These are phyloP conservation scores for Microctonus aethiopoides DNA, from an alignment of 2,888 invertebrate species.

Conservation along the genomic window DNA sequence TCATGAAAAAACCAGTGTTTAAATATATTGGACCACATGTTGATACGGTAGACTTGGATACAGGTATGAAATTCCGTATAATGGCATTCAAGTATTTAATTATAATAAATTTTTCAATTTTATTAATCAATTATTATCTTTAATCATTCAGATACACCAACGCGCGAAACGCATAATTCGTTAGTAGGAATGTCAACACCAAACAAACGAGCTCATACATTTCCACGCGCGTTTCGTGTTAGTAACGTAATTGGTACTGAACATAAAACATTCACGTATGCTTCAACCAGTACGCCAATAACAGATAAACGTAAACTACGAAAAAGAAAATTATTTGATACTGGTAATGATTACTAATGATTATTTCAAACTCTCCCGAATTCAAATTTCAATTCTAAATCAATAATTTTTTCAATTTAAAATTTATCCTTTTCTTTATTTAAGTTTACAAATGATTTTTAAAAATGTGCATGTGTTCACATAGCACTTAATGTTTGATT, in stretches of 20 bases:
- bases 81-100: not conserved
- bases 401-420: too few relatives aligned
- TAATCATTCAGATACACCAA: conserved; percentile 41
- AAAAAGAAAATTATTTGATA: conserved; percentile 50
- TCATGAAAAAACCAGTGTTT: conserved; percentile 76
- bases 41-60: conserved; percentile 46
- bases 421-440: too few relatives aligned
- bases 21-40: conserved; percentile 72
- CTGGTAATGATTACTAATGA: conserved; percentile 39
- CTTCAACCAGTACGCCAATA: conserved; percentile 42
- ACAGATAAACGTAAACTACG: conserved; percentile 47
- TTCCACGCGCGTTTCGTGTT: conserved; percentile 31
- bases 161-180: conserved; percentile 40
- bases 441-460: too few relatives aligned
- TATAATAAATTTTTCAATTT: too few relatives aligned
- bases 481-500: not conserved
- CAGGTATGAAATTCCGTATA: conserved; percentile 33
- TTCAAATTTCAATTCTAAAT: too few relatives aligned
- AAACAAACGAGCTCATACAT: conserved; percentile 39
- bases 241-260: conserved; percentile 20
- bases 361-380: too few relatives aligned
- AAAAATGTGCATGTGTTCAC: too few relatives aligned
- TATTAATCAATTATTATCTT: conserved; percentile 1
- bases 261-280: conserved; percentile 30
- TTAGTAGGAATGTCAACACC: conserved; percentile 51